Conservation (phyloP, 1,140 invertebrate species). For the Gonatopus flavifemur region DNA sequence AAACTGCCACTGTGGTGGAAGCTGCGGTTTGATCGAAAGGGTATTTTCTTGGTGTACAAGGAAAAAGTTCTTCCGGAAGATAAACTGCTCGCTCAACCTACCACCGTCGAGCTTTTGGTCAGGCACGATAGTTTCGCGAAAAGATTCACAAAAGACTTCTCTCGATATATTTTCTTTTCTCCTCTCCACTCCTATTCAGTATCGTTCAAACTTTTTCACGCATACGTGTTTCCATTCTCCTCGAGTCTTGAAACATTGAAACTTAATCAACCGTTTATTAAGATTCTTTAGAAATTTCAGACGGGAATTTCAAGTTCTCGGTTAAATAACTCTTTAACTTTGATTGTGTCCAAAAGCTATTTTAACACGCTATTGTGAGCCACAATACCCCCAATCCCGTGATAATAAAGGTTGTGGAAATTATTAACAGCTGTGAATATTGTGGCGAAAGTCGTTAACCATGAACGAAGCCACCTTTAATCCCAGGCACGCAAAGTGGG, state of each 20-base stretch:
- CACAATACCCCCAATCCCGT: too few species aligned
- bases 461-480: conserved; percentile 22
- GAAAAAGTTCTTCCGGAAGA: conserved; percentile 30
- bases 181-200: not conserved
- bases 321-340: too few species aligned
- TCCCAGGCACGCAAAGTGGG: conserved; percentile 18
- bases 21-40: conserved; percentile 30
- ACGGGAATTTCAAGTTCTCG: too few species aligned
- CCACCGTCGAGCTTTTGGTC: conserved; percentile 2
- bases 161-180: not conserved
- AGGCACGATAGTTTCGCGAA: conserved; percentile 16
- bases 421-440: conserved; percentile 15
- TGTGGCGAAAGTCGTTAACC: conserved; percentile 9
- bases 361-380: too few species aligned
- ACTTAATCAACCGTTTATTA: too few species aligned
- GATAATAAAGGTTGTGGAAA: too few species aligned
- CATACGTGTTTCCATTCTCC: too few species aligned
- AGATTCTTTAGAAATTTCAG: too few species aligned
- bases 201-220: too few species aligned
- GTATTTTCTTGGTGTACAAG: conserved; percentile 27
- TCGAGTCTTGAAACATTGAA: too few species aligned
- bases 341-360: too few species aligned
- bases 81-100: conserved; percentile 21
- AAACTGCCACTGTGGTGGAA: not conserved
- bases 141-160: conserved; percentile 33